These are phyloP conservation scores for Heliconius hortense DNA, from an alignment of 2,888 invertebrate genomes.

Conservation along the genomic window DNA sequence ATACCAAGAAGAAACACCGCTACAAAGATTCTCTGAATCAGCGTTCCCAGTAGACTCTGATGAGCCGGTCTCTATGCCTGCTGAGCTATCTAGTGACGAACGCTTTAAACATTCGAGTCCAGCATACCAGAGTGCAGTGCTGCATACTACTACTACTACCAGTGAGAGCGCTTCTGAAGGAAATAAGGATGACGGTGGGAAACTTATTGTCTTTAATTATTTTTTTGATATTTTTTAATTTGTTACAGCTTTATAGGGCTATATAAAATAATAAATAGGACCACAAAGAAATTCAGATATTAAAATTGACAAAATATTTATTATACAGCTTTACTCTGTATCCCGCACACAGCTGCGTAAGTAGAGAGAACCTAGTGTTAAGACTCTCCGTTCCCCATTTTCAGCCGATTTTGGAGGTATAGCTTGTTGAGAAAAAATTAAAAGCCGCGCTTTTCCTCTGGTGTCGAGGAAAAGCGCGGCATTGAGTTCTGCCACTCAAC, in stretches of 20 bases:
- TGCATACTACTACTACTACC: slow-evolving; percentile 78
- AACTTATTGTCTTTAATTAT: background rate
- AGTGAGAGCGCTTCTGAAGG: slow-evolving; percentile 63
- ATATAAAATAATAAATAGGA: no score
- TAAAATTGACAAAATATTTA: background rate
- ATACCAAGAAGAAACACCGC: slow-evolving; percentile 72
- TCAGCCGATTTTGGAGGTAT: background rate
- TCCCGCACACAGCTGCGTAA: background rate
- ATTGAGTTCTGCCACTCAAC: no score
- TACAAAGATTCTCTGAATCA: slow-evolving; percentile 65
- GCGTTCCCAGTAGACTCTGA: slow-evolving; percentile 70
- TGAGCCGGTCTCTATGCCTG: slow-evolving; percentile 75
- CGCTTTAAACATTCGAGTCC: slow-evolving; percentile 88
- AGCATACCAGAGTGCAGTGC: slow-evolving; percentile 88
- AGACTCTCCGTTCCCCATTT: background rate
- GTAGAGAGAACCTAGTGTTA: background rate
- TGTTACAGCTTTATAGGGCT: no score
- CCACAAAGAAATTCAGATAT: no score
- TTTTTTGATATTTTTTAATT: no score
- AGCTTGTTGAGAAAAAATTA: background rate
- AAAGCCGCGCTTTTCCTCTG: no score
- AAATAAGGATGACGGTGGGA: slow-evolving; percentile 72
- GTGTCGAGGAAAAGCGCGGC: no score
- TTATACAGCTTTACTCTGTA: background rate
- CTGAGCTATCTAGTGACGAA: slow-evolving; percentile 67